Evolutionary conservation across 2,888 invertebrate genomes (phyloP).

Genomic region (Mellilla xanthometata): DNA sequence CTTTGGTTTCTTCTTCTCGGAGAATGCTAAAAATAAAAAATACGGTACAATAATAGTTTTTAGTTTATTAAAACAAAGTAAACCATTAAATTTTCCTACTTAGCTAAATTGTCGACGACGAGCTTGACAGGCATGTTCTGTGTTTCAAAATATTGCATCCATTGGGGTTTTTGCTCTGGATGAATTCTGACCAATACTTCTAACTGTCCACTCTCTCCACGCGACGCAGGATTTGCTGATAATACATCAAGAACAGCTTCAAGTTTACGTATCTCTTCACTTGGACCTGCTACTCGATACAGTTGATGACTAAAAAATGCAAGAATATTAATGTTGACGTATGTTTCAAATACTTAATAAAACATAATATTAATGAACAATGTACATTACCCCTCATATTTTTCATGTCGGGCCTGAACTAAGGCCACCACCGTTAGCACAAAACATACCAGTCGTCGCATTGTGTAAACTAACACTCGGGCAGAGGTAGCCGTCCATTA

Average conservation of each 20-base stretch:
- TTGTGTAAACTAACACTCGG: too few species aligned
- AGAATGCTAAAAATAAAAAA: slow-evolving; percentile 49
- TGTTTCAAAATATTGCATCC: slow-evolving; percentile 57
- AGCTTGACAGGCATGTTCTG: slow-evolving; percentile 52
- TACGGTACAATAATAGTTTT: not conserved
- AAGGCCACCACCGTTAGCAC: slow-evolving; percentile 45
- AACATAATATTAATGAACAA: not conserved
- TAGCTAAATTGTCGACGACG: slow-evolving; percentile 62
- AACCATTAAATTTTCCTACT: slow-evolving; percentile 43
- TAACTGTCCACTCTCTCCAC: slow-evolving; percentile 48
- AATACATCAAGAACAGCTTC: slow-evolving; percentile 57
- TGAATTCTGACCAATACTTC: slow-evolving; percentile 61
- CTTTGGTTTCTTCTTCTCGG: slow-evolving; percentile 56
- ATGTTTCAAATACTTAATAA: too few species aligned
- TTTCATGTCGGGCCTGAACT: slow-evolving; percentile 59
- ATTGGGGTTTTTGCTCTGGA: slow-evolving; percentile 56
- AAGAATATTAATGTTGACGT: too few species aligned
- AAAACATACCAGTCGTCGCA: slow-evolving; percentile 50
- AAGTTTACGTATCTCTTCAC: slow-evolving; percentile 46
- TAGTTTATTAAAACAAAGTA: not conserved
- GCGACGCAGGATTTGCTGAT: slow-evolving; percentile 49
- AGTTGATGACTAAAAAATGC: slow-evolving; percentile 58
- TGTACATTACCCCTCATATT: slow-evolving; percentile 69
- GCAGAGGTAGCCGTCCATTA: too few species aligned
- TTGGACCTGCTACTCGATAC: slow-evolving; percentile 55